phyloP scores from a whole-genome alignment of 2,888 invertebrate genomes.

The Clunio marinus region DNA sequence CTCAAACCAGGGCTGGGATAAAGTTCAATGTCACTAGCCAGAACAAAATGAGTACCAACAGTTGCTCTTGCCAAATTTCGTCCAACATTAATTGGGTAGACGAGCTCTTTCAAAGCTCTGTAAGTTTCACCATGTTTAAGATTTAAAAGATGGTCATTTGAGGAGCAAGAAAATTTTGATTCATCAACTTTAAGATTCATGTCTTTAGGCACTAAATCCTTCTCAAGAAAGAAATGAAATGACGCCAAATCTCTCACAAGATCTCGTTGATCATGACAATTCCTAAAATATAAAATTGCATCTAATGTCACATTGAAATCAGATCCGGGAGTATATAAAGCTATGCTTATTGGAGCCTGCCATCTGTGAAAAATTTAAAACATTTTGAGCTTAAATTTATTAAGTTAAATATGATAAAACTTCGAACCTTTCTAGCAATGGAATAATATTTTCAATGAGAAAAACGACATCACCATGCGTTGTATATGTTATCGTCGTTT shows the following conservation, averaged over 20 bases:
- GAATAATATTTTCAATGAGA: slow-evolving; percentile 79
- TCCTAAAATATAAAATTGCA: slow-evolving; percentile 57
- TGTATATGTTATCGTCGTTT: slow-evolving; percentile 80
- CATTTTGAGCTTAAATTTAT: no score
- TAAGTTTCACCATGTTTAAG: slow-evolving; percentile 61
- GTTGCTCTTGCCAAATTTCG: slow-evolving; percentile 77
- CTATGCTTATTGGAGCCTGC: slow-evolving; percentile 83
- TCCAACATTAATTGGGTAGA: slow-evolving; percentile 84
- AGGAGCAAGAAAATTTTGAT: slow-evolving; percentile 56
- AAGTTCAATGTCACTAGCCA: slow-evolving; percentile 82
- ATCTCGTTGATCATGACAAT: slow-evolving; percentile 53
- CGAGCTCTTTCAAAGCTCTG: slow-evolving; percentile 66
- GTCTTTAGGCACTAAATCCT: slow-evolving; percentile 55
- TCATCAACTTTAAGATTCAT: slow-evolving; percentile 55
- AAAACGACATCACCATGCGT: slow-evolving; percentile 90
- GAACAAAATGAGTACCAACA: slow-evolving; percentile 71
- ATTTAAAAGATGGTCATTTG: slow-evolving; percentile 59
- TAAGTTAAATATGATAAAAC: no score
- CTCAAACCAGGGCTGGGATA: slow-evolving; percentile 78
- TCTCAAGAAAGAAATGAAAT: slow-evolving; percentile 62
- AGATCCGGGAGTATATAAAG: slow-evolving; percentile 74
- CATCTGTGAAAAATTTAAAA: no score
- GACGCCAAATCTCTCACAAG: slow-evolving; percentile 58
- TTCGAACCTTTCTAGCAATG: slow-evolving; percentile 74
- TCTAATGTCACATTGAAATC: slow-evolving; percentile 58